These are phyloP conservation scores for Agapornis canus DNA, from an alignment of 2,797 vertebrate genomes.

Conservation along the genomic window DNA sequence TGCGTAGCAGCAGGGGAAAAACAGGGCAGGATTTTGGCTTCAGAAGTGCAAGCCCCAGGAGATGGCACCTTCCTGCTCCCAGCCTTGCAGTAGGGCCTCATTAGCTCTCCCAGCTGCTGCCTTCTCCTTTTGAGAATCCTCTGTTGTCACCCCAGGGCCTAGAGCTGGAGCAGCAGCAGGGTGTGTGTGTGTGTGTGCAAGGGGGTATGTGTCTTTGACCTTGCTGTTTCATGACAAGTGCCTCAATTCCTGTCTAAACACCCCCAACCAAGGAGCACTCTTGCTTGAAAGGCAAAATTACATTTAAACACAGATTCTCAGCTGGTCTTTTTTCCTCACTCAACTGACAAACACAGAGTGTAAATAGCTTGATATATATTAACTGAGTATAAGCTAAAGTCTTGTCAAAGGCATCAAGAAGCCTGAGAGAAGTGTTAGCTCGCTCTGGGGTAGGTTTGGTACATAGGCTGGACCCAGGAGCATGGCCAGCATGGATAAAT, in stretches of 20 bases:
- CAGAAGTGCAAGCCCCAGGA: neutral
- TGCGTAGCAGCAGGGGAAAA: neutral
- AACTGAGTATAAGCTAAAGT: constrained; percentile 35
- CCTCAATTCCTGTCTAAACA: neutral
- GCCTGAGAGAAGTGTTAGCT: neutral
- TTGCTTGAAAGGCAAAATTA: constrained; percentile 56
- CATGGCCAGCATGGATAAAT: neutral
- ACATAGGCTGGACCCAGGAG: neutral
- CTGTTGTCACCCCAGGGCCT: neutral
- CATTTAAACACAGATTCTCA: constrained; percentile 46
- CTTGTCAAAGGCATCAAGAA: neutral
- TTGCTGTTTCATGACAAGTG: neutral
- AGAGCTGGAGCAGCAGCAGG: neutral
- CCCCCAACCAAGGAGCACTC: neutral
- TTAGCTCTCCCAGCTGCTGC: neutral
- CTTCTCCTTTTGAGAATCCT: neutral
- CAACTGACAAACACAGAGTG: constrained; percentile 23
- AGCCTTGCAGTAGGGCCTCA: neutral
- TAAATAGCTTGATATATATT: constrained; percentile 35
- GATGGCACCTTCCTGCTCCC: neutral
- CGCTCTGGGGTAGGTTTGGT: neutral
- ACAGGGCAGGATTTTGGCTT: neutral
- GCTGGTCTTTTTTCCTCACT: constrained; percentile 25
- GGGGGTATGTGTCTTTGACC: neutral
- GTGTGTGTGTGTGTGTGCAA: too few relatives aligned